These are phyloP conservation scores for Plagodis pulveraria DNA, from an alignment of 2,888 invertebrate species.

Conservation along the genomic window DNA sequence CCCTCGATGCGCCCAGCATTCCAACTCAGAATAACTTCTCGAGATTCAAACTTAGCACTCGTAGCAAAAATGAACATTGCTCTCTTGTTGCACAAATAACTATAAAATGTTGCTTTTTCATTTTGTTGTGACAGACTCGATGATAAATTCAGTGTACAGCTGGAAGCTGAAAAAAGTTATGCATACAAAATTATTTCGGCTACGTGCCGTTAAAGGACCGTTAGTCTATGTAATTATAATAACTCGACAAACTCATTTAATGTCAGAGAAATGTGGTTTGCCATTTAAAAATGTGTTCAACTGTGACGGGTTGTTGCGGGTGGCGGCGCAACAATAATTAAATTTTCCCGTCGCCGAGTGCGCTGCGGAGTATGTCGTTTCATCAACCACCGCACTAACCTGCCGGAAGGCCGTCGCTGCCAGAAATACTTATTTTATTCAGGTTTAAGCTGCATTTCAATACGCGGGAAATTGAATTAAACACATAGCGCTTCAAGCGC, in stretches of 20 bases:
- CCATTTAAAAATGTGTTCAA: conserved; percentile 77
- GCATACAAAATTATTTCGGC: conserved; percentile 27
- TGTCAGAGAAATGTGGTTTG: conserved; percentile 70
- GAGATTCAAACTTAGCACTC: too few species aligned
- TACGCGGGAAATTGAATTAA: conserved; percentile 70
- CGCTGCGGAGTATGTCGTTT: conserved; percentile 67
- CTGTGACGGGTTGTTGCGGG: conserved; percentile 63
- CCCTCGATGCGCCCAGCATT: too few species aligned
- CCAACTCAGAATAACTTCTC: too few species aligned
- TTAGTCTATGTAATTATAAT: conserved; percentile 63
- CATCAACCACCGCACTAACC: conserved; percentile 75
- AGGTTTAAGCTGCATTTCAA: conserved; percentile 65
- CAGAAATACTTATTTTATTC: conserved; percentile 76
- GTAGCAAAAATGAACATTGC: too few species aligned
- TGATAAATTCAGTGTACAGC: conserved; percentile 3
- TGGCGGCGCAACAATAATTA: conserved; percentile 72
- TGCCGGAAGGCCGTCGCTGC: conserved; percentile 63
- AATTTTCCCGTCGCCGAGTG: conserved; percentile 74
- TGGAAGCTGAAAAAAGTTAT: conserved; percentile 28
- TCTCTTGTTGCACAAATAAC: too few species aligned
- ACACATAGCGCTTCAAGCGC: conserved; percentile 36
- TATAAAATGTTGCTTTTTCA: too few species aligned
- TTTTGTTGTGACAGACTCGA: neutral
- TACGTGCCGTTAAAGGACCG: conserved; percentile 32
- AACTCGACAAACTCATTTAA: conserved; percentile 73